Percentiles rank a stretch among this genome's conserved stretches.
Conservation (phyloP, 1,140 invertebrate species). For the Brachionus plicatilis region DNA sequence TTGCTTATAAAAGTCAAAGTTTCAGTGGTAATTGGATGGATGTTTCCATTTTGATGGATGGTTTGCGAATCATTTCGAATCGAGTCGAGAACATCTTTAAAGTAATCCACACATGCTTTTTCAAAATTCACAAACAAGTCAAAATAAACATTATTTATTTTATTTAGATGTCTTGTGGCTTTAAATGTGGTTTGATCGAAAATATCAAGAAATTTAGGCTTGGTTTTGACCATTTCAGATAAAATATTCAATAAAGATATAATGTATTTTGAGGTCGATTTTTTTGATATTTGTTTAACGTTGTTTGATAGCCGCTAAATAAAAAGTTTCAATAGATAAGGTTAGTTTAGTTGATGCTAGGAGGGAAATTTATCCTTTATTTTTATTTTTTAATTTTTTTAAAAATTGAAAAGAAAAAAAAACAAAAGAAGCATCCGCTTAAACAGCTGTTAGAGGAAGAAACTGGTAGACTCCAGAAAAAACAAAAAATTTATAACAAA, state of each 20-base stretch:
- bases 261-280: not conserved
- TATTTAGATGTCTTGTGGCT: constrained; percentile 2
- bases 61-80: not conserved
- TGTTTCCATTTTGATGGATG: constrained; percentile 18
- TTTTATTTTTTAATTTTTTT: too few relatives aligned
- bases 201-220: constrained; percentile 6
- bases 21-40: constrained; percentile 26
- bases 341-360: too few relatives aligned
- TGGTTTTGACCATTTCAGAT: constrained; percentile 8
- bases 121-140: constrained; percentile 26
- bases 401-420: too few relatives aligned
- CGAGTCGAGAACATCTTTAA: not conserved
- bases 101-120: constrained; percentile 6
- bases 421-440: too few relatives aligned
- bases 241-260: not conserved
- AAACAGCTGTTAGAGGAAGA: too few relatives aligned
- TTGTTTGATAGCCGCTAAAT: not conserved
- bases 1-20: constrained; percentile 4
- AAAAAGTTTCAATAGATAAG: not conserved
- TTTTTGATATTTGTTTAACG: constrained; percentile 6
- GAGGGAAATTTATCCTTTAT: too few relatives aligned
- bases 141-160: not conserved
- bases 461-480: too few relatives aligned
- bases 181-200: not conserved
- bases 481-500: too few relatives aligned